phyloP scores from a whole-genome alignment of 1,140 invertebrate genomes.

The Rhagoletis pomonella region DNA sequence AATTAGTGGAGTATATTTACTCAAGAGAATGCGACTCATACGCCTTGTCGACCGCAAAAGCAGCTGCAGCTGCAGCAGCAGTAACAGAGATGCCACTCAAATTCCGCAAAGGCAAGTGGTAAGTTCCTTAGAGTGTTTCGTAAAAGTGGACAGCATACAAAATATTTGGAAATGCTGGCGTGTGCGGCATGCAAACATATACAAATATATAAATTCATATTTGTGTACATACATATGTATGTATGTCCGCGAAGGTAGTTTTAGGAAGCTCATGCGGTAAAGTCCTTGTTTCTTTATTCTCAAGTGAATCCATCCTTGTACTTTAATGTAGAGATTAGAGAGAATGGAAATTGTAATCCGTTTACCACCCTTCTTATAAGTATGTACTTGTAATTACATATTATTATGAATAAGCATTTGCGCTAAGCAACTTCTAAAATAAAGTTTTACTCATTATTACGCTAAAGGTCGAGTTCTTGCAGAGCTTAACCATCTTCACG shows the following conservation, averaged over 20 bases:
- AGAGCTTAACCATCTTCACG: no score
- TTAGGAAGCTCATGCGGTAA: no score
- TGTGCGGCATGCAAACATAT: neutral
- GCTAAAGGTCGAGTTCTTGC: no score
- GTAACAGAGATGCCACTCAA: slow-evolving; percentile 27
- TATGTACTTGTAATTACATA: no score
- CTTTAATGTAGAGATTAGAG: no score
- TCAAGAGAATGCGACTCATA: neutral
- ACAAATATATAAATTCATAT: neutral
- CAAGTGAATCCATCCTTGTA: no score
- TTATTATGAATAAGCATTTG: no score
- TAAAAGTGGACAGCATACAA: neutral
- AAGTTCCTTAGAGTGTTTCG: slow-evolving; percentile 4
- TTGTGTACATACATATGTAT: neutral
- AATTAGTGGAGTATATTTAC: slow-evolving; percentile 35
- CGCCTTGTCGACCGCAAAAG: neutral
- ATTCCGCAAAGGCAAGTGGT: neutral
- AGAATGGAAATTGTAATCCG: no score
- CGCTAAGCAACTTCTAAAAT: no score
- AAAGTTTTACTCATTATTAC: no score
- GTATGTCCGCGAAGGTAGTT: neutral
- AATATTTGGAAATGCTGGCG: neutral
- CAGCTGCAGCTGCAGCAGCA: neutral
- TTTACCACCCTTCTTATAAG: no score
- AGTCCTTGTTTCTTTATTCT: no score